Evolutionary conservation across 2,888 invertebrate genomes (phyloP).

Genomic region (Standfussiana lucernea): DNA sequence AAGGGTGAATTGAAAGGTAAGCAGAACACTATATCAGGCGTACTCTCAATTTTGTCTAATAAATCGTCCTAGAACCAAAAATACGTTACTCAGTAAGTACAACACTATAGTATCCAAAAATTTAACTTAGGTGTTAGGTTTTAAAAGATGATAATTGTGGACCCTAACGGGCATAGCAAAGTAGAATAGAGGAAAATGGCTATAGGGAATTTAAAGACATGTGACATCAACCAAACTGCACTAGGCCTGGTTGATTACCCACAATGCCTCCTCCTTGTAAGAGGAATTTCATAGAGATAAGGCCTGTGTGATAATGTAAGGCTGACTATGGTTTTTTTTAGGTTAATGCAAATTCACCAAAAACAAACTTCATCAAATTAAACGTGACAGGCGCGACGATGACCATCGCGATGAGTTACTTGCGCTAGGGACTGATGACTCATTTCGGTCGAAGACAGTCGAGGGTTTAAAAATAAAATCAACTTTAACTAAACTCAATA

Average conservation of each 20-base stretch:
- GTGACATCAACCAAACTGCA: not conserved
- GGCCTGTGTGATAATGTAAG: not conserved
- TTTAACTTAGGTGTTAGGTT: too few relatives aligned
- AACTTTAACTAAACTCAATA: not conserved
- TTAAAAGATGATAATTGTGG: not conserved
- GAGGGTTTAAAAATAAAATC: not conserved
- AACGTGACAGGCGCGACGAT: not conserved
- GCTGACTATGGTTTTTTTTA: not conserved
- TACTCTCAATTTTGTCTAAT: not conserved
- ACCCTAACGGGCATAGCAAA: not conserved
- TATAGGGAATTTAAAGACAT: not conserved
- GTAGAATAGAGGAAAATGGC: not conserved
- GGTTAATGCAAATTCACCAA: not conserved
- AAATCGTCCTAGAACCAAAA: not conserved
- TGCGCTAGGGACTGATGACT: not conserved
- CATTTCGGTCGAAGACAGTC: not conserved
- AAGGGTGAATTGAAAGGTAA: constrained; percentile 96
- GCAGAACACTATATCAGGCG: not conserved
- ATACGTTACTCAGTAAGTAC: not conserved
- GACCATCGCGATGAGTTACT: not conserved
- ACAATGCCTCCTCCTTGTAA: not conserved
- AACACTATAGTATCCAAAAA: not conserved
- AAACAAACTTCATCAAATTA: not conserved
- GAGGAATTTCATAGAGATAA: not conserved
- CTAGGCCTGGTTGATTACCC: not conserved